These are phyloP conservation scores for Luscinia luscinia DNA, from an alignment of 2,797 vertebrate species.

Conservation along the genomic window DNA sequence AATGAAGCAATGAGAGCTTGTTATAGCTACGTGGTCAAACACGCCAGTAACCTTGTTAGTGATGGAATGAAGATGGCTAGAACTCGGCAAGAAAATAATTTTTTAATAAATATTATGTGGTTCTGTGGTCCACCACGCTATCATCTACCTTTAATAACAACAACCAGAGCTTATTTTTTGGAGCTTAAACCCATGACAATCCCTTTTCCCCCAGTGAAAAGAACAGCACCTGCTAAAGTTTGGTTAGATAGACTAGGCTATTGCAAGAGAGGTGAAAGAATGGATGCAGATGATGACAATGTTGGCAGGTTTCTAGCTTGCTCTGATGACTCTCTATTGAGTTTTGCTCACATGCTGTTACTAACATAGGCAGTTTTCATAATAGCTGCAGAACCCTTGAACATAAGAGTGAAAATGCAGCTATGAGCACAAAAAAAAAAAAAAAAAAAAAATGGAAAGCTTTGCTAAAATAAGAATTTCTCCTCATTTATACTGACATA, in stretches of 20 bases:
- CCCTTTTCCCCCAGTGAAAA: neutral
- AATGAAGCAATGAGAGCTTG: neutral
- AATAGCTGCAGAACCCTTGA: neutral
- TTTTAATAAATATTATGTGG: neutral
- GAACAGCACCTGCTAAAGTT: neutral
- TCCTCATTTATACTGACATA: conserved; percentile 49
- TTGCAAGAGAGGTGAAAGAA: neutral
- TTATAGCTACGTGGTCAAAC: neutral
- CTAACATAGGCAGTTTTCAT: neutral
- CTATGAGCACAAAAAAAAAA: neutral
- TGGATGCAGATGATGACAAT: neutral
- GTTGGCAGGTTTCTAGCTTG: neutral
- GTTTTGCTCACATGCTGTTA: neutral
- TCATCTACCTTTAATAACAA: neutral
- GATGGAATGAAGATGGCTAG: neutral
- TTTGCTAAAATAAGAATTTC: conserved; percentile 31
- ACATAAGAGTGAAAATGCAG: conserved; percentile 22
- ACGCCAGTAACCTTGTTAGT: neutral
- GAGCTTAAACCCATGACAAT: neutral
- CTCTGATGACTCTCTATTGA: neutral
- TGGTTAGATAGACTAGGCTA: neutral
- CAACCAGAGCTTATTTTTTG: neutral
- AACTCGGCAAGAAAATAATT: neutral
- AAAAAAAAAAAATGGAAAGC: neutral
- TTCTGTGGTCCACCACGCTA: neutral